These are phyloP conservation scores for Trichechus manatus DNA, from an alignment of 2,113 vertebrate genomes.

Conservation along the genomic window DNA sequence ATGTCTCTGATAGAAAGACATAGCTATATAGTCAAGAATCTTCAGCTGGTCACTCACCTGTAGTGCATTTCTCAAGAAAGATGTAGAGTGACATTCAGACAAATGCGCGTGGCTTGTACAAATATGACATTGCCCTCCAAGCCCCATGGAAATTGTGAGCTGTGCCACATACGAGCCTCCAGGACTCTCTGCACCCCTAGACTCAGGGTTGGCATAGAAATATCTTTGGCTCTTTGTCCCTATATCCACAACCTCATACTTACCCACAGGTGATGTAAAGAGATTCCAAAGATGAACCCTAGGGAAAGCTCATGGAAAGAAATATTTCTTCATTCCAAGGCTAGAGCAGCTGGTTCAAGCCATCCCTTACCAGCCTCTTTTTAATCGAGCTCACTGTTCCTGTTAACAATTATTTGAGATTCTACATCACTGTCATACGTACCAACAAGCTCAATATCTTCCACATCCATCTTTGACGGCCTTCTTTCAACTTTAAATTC, in stretches of 20 bases:
- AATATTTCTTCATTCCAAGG: not conserved
- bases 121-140: not conserved
- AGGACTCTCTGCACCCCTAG: not conserved
- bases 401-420: not conserved
- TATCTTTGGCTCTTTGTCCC: not conserved
- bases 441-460: not conserved
- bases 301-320: not conserved
- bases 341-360: not conserved
- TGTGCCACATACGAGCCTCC: not conserved
- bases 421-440: not conserved
- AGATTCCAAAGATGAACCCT: not conserved
- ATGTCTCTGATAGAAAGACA: not conserved
- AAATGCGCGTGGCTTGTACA: not conserved
- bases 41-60: not conserved
- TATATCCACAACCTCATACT: not conserved
- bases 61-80: not conserved
- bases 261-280: not conserved
- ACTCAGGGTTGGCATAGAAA: not conserved
- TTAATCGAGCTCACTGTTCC: not conserved
- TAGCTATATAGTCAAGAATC: not conserved
- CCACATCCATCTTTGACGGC: not conserved
- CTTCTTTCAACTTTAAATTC: not conserved
- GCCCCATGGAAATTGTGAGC: not conserved
- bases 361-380: not conserved
- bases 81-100: not conserved